These are phyloP conservation scores for Bungarus multicinctus DNA, from an alignment of 2,113 vertebrate genomes.

Conservation along the genomic window DNA sequence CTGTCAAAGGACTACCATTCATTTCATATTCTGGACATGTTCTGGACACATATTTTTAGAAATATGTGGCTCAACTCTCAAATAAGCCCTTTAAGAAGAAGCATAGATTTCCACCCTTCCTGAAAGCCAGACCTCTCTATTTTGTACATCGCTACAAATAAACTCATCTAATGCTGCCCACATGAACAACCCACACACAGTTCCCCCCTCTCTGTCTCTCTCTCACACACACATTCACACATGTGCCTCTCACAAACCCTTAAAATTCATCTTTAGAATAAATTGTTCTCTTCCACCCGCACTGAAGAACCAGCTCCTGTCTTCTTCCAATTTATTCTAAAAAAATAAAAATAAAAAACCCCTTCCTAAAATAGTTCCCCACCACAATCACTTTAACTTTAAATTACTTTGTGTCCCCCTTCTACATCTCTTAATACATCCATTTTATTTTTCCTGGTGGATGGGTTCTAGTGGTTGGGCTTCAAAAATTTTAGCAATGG, in stretches of 20 bases:
- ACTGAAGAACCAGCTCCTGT: neutral
- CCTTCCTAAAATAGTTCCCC: neutral
- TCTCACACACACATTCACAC: neutral
- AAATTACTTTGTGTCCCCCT: neutral
- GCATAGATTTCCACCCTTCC: neutral
- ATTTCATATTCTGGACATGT: neutral
- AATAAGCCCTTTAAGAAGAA: neutral
- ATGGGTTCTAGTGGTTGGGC: neutral
- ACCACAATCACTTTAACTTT: neutral
- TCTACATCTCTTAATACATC: neutral
- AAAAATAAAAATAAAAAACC: neutral
- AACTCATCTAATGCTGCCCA: neutral
- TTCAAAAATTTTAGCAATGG: no score
- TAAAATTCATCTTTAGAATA: neutral
- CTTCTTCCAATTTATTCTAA: neutral
- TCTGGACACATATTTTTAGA: neutral
- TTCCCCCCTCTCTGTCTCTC: neutral
- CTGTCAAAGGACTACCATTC: neutral
- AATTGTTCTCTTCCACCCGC: neutral
- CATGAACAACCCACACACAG: neutral
- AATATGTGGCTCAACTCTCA: neutral
- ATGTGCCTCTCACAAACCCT: neutral
- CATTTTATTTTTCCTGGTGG: neutral
- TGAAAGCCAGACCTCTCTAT: neutral
- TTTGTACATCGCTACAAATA: neutral